Conservation (phyloP, 2,888 invertebrate genomes). For the Cataglyphis cursor region DNA sequence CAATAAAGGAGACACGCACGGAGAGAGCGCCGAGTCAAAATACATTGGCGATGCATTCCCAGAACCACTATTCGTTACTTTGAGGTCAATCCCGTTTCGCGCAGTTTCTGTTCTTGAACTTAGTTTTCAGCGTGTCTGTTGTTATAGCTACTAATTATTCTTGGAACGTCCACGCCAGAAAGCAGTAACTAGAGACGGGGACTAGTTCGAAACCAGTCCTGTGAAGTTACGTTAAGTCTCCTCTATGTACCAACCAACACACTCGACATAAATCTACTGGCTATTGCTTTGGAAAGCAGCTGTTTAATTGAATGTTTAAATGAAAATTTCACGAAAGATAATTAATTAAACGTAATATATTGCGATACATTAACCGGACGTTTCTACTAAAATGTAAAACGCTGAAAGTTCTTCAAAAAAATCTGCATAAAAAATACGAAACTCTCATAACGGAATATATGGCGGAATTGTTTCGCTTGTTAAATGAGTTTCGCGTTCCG, state of each 20-base stretch:
- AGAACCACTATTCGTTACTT: slow-evolving; percentile 51
- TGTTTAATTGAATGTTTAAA: slow-evolving; percentile 31
- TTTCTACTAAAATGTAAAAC: background rate
- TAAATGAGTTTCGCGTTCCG: slow-evolving; percentile 9
- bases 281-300: slow-evolving; percentile 15
- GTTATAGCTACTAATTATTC: slow-evolving; percentile 75
- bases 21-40: slow-evolving; percentile 37
- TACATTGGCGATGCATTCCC: slow-evolving; percentile 36
- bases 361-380: background rate
- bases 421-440: background rate
- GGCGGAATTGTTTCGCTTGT: slow-evolving; percentile 9
- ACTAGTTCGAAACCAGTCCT: slow-evolving; percentile 59
- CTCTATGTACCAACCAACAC: slow-evolving; percentile 30
- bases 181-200: slow-evolving; percentile 29
- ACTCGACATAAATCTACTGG: slow-evolving; percentile 47
- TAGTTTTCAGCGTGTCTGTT: slow-evolving; percentile 55
- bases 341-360: background rate
- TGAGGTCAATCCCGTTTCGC: slow-evolving; percentile 23
- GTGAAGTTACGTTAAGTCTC: slow-evolving; percentile 59
- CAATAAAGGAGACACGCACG: background rate
- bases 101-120: slow-evolving; percentile 53
- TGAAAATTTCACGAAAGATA: background rate
- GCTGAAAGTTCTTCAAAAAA: background rate
- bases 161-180: slow-evolving; percentile 58
- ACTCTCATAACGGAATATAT: background rate